Conservation (phyloP, 2,113 vertebrate genomes). For the Chionis minor region DNA sequence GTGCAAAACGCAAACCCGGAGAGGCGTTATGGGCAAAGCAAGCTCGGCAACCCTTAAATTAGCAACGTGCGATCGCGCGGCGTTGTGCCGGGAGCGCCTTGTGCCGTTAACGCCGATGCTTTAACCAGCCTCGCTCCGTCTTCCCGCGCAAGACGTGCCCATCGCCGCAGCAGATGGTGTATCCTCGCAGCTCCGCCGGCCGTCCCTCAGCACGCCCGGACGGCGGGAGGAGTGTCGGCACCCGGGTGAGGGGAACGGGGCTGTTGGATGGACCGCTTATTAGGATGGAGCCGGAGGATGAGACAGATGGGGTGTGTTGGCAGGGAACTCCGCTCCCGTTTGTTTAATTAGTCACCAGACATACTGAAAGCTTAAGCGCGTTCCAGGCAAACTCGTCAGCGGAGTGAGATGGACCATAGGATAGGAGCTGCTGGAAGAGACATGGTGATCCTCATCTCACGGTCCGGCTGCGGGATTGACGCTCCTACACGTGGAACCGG, state of each 20-base stretch:
- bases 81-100: neutral
- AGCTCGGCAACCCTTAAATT: slow-evolving; percentile 14
- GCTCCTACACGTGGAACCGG: rapidly evolving
- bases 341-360: slow-evolving; percentile 52
- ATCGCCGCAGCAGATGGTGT: neutral
- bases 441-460: neutral
- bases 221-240: neutral
- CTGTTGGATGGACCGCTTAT: neutral
- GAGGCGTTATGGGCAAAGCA: neutral
- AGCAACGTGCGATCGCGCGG: neutral
- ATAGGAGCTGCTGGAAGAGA: neutral
- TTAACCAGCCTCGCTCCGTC: neutral
- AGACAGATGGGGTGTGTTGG: slow-evolving; percentile 48
- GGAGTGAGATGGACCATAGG: neutral
- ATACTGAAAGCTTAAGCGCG: neutral
- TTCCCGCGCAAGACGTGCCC: neutral
- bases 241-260: neutral
- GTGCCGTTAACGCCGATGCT: neutral
- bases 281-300: neutral
- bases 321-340: slow-evolving; percentile 7
- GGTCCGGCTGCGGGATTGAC: neutral
- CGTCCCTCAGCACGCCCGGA: neutral
- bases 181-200: neutral
- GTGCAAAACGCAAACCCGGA: neutral
- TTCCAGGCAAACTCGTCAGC: neutral